Percentiles rank a stretch among this genome's conserved stretches.
Evolutionary conservation across 2,888 invertebrate species (phyloP).

Genomic region (Leptinotarsa juncta): DNA sequence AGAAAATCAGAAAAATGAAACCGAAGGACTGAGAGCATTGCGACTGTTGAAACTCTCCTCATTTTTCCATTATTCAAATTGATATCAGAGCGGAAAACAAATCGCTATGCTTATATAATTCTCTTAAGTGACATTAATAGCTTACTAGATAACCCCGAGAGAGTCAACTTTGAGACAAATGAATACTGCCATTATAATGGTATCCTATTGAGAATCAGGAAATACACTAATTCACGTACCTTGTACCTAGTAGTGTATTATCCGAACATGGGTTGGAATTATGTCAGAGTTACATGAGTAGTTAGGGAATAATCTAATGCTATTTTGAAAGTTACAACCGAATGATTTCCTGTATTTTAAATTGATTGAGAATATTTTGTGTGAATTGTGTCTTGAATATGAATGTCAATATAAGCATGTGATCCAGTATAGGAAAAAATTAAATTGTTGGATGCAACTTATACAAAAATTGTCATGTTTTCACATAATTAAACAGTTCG

Average conservation of each 20-base stretch:
- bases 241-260: constrained; percentile 12
- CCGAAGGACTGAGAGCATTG: background rate
- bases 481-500: no score
- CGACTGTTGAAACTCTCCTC: constrained; percentile 2
- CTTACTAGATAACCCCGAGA: constrained; percentile 35
- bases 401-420: background rate
- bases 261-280: constrained; percentile 7
- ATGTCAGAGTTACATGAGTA: background rate
- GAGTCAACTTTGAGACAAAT: constrained; percentile 33
- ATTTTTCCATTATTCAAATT: constrained; percentile 33
- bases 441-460: no score
- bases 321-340: background rate
- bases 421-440: no score
- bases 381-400: background rate
- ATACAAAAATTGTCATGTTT: no score
- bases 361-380: background rate
- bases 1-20: background rate
- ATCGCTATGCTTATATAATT: constrained; percentile 33
- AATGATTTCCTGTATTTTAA: background rate
- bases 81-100: constrained; percentile 35
- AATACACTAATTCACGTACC: constrained; percentile 13
- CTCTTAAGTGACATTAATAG: constrained; percentile 36
- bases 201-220: constrained; percentile 17
- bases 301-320: background rate
- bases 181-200: constrained; percentile 20